Base-by-base conservation (phyloP, 2,113 vertebrate genomes). In the Limanda limanda region DNA sequence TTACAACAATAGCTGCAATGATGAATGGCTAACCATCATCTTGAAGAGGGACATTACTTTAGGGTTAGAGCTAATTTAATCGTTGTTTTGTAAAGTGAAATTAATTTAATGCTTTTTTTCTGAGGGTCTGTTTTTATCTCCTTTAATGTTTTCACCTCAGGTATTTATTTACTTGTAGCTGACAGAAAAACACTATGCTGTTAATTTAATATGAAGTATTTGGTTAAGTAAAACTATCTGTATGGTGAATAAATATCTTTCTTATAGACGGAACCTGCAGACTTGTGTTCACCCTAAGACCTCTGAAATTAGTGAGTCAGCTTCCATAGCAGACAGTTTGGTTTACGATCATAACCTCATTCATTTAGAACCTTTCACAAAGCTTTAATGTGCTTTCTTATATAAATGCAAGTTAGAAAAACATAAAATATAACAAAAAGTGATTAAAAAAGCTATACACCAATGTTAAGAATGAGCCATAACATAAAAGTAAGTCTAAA, bases 111-210 rank as follows among this genome's bases (percentile, higher is more conserved):
- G 45, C 1, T n/a, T 5, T 3, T 65, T 81, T 62, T 70, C 25
- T 64, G 52, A 78, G 23, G 12, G 24, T 17, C 40, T 48, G 4
- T 42, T 42, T n/a, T 73, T 68, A 69, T 77, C 48, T 21, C 48
- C 48, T 20, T 52, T 8, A 45, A 45, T 17, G 45, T 48, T 48
- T 14, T 2, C 45, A 48, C 15, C 5, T 6, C 45, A 48, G 15
- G 15, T 48, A 48, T 18, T 48, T 48, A 17, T 15, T 15, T 18
- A 18, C 13, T 18, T 18, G 40, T 13, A 42, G 40, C 40, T 11
- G 40, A 42, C 10, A 42, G 40, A 42, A 42, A 42, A 42, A 13
- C 4, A 48, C 5, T 48, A 48, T 47, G 15, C 45, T 18, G 45
- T 1, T 17, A 17, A 48, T 5, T 48, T 17, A 3, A 14, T 45